Conservation (phyloP, 2,113 vertebrate genomes). For the Xiphorhynchus elegans region DNA sequence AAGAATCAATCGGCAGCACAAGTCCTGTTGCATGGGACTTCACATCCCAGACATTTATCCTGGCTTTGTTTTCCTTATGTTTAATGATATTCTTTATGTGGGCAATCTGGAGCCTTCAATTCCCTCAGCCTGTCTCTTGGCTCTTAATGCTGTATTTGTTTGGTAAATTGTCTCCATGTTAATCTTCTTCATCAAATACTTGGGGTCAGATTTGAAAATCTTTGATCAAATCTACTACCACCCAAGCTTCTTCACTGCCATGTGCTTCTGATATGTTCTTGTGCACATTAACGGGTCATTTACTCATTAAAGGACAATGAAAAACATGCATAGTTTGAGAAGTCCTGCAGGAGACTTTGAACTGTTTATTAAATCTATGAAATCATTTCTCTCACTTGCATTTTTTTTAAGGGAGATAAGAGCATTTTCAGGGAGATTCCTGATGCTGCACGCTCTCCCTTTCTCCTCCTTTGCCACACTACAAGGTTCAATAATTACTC, state of each 20-base stretch:
- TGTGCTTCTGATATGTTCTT: conserved; percentile 80
- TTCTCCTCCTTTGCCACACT: neutral
- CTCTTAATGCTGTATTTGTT: conserved; percentile 77
- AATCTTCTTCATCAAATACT: conserved; percentile 82
- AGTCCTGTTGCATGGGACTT: neutral
- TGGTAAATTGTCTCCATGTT: conserved; percentile 83
- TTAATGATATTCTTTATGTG: conserved; percentile 82
- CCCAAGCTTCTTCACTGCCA: conserved; percentile 69
- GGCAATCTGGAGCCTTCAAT: conserved; percentile 79
- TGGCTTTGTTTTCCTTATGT: conserved; percentile 73
- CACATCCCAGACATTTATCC: conserved; percentile 59
- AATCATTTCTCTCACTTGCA: conserved; percentile 64
- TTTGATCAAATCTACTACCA: conserved; percentile 78
- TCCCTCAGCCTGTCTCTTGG: conserved; percentile 76
- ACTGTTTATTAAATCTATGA: conserved; percentile 71
- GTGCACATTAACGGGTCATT: conserved; percentile 71
- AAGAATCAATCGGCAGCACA: neutral
- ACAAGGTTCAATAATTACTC: neutral
- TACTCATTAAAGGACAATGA: conserved; percentile 76
- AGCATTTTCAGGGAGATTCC: neutral
- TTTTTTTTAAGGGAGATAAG: conserved; percentile 38
- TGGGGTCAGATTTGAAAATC: conserved; percentile 78
- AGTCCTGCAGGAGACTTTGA: conserved; percentile 69
- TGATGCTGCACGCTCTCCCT: neutral
- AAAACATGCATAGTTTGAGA: conserved; percentile 71